Base-by-base conservation (phyloP, 2,113 vertebrate species). In the Zosterops pallidus region DNA sequence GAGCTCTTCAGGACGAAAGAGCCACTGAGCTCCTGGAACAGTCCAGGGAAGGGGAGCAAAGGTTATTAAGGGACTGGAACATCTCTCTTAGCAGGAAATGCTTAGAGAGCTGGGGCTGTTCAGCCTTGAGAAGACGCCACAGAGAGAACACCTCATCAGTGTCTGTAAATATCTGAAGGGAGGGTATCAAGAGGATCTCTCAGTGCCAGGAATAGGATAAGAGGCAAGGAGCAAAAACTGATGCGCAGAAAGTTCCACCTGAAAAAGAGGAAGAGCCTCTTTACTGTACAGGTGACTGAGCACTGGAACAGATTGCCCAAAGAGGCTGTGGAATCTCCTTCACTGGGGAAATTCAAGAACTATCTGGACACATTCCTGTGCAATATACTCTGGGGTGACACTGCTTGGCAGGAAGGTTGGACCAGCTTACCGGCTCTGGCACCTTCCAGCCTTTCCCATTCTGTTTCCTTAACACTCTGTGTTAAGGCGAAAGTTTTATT, bases 381-480 rank as follows among this genome's bases (percentile, higher is more conserved):
- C 25, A 42, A 15, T 18, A 14, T 12, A 5, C 5, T 79, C 11
- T 25, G 16, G 29, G 35, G 6, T 39, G 39, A 35, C 20, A 4
- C 11, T 65, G 8, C 26, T 33, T 57, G 26, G 37, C 33, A 44
- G 37, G 22, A 37, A 33, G 6, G 35, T 23, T 57, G 14, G 50
- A 26, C 22, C 31, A 33, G 17, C 50, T 49, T n/a, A 42, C 14
- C 0, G 0, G 5, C 4, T 65, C 31, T 81, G 18, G 17, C 1
- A 3, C 5, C 22, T 50, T 71, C 17, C 26, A 57, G 33, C 4
- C 4, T 44, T 23, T 50, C 10, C 6, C 5, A 15, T 42, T 52
- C 44, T 33, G 26, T 52, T 52, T 52, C 23, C 37, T 24, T 39
- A 5, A 44, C 12, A 49, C 8, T 65, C 72, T 47, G 25, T 13